phyloP scores from a whole-genome alignment of 2,888 invertebrate species.

The Thera britannica region DNA sequence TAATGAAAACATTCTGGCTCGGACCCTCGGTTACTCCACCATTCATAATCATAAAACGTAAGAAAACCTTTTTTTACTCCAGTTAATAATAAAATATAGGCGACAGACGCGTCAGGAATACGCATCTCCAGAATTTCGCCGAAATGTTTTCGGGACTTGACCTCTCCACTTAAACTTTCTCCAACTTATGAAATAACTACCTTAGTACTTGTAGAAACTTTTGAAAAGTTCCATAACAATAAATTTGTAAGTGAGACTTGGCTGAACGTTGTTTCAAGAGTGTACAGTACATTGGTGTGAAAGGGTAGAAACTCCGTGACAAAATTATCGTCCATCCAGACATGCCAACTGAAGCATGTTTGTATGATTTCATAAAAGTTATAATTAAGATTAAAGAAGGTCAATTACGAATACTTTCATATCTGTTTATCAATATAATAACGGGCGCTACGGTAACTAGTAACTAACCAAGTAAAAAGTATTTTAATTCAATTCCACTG shows the following conservation, averaged over 20 bases:
- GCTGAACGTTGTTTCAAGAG: neutral
- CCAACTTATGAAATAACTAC: constrained; percentile 47
- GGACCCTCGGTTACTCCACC: constrained; percentile 39
- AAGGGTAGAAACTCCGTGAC: neutral
- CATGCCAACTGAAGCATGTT: too few species aligned
- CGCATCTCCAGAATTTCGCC: constrained; percentile 46
- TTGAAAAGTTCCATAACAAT: neutral
- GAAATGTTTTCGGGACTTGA: constrained; percentile 63
- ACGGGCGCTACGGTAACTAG: neutral
- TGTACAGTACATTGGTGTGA: neutral
- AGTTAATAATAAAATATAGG: constrained; percentile 41
- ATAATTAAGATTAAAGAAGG: neutral
- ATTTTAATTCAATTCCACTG: neutral
- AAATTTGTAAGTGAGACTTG: neutral
- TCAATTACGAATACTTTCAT: neutral
- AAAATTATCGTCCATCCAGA: too few species aligned
- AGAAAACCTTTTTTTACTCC: constrained; percentile 42
- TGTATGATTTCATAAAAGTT: too few species aligned
- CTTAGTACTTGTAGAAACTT: constrained; percentile 1
- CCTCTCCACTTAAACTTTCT: constrained; percentile 66
- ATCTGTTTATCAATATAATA: neutral
- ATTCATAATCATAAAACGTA: constrained; percentile 44
- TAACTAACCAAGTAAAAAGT: neutral
- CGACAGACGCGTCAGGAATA: constrained; percentile 38
- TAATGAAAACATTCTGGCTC: constrained; percentile 43